Evolutionary conservation across 2,888 invertebrate species (phyloP).

Genomic region (Omphaloscelis lunosa): DNA sequence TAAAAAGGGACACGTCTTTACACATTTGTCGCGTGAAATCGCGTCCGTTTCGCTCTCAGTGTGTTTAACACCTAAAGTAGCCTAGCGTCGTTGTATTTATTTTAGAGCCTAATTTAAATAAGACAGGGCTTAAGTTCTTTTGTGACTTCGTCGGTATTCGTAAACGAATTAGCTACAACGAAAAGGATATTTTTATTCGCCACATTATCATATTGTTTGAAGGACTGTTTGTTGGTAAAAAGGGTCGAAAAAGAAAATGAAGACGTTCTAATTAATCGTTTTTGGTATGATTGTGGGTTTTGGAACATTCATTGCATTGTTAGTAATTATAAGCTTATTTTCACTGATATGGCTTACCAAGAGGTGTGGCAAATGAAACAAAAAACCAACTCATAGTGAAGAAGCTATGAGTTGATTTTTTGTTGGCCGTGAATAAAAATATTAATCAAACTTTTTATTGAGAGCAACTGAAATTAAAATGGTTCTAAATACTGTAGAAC

Average conservation of each 20-base stretch:
- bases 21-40: conserved; percentile 51
- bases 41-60: conserved; percentile 38
- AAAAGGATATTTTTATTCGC: conserved; percentile 77
- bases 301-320: not conserved
- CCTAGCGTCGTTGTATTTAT: conserved; percentile 83
- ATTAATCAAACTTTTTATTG: not conserved
- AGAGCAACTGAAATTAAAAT: not conserved
- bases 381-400: not conserved
- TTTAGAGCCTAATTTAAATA: conserved; percentile 89
- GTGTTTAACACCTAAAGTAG: conserved; percentile 49
- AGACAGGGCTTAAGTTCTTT: conserved; percentile 87
- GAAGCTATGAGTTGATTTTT: not conserved
- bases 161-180: conserved; percentile 86
- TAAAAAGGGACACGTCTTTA: conserved; percentile 47
- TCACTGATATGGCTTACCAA: not conserved
- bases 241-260: not conserved
- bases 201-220: conserved; percentile 73
- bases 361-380: not conserved
- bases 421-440: not conserved
- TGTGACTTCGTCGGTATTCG: conserved; percentile 84
- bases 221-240: conserved; percentile 61
- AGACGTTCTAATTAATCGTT: not conserved
- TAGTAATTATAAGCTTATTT: not conserved
- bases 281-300: not conserved
- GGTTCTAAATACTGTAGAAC: accelerated